Percentiles rank a stretch among this genome's conserved stretches.
Evolutionary conservation across 2,888 invertebrate genomes (phyloP).

Genomic region (Caradrina kadenii): DNA sequence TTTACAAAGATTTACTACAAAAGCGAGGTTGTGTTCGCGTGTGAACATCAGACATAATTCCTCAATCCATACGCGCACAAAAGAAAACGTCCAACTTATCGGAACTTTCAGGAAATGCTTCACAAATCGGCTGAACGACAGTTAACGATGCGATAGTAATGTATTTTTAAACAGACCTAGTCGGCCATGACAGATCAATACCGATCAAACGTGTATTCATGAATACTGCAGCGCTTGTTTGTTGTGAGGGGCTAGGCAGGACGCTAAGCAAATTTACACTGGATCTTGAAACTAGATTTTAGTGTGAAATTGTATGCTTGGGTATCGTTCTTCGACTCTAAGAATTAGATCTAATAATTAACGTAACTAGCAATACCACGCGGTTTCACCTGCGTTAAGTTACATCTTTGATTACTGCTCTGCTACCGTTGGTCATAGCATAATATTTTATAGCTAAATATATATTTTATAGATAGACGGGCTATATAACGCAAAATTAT

Average conservation of each 20-base stretch:
- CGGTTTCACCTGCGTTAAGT: no score
- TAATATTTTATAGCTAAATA: no score
- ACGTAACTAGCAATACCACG: no score
- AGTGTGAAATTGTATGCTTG: neutral
- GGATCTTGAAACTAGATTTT: neutral
- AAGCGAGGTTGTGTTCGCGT: neutral
- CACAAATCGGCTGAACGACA: constrained; percentile 14
- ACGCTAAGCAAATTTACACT: neutral
- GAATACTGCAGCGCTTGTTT: constrained; percentile 9
- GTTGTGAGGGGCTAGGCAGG: neutral
- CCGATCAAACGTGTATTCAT: constrained; percentile 38
- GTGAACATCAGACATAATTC: neutral
- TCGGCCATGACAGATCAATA: constrained; percentile 49
- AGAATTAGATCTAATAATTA: no score
- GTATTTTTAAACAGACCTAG: constrained; percentile 47
- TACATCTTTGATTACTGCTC: no score
- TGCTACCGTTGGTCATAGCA: no score
- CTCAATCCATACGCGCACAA: neutral
- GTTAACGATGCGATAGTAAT: constrained; percentile 32
- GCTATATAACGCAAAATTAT: no score
- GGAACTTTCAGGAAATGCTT: constrained; percentile 16
- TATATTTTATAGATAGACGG: no score
- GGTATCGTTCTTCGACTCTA: neutral
- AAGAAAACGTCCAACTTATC: no score
- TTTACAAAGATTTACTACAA: neutral